Base-by-base conservation (phyloP, 1,140 invertebrate genomes). In the Listronotus bonariensis region DNA sequence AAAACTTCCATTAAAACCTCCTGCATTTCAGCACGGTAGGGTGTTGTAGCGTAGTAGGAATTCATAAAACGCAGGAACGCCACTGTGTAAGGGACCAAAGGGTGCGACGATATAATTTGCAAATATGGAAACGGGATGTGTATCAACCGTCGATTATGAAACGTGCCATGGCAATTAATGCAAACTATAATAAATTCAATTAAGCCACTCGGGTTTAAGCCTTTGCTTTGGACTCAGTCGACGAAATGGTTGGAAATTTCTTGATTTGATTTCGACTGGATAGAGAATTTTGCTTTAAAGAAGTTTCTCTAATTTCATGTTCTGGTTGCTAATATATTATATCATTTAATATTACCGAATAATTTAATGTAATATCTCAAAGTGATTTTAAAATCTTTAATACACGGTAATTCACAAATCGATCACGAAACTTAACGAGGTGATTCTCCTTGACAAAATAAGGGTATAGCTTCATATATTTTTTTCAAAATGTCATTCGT, bases 141-240 rank as follows among this genome's bases (percentile, higher is more conserved):
- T 64, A 60, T 68, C 64, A 65, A 60, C 45, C 60, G 41, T 63
- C 60, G 52, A 63, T 63, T 63, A 63, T 53, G 49, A 55, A 45
- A 71, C 67, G 65, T 67, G 64, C 56, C 51, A 57, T 62, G 59
- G 45, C 68, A 67, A 68, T 70, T 67, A 68, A 71, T 71, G 69
- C 67, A 68, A 71, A 71, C 69, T 71, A 66, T 66, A 71, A 68
- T 67, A 68, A 71, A 71, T 71, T 71, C 59, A 71, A 71, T 71
- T 71, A 71, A 65, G 64, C 54, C 67, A 53, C 64, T 61, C 65
- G 41, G 65, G 59, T 34, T n/a, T 65, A 7, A 60, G 65, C 63
- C 56, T 64, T 64, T 55, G 62, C 63, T 70, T 70, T 70, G 67
- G 65, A 68, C 69, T 63, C 56, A 52, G 46, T 54, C 40, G 60